Evolutionary conservation across 2,797 vertebrate species (phyloP), one percentile per base, ranked within the genome.

Genomic region (Corythornis leucogaster): DNA sequence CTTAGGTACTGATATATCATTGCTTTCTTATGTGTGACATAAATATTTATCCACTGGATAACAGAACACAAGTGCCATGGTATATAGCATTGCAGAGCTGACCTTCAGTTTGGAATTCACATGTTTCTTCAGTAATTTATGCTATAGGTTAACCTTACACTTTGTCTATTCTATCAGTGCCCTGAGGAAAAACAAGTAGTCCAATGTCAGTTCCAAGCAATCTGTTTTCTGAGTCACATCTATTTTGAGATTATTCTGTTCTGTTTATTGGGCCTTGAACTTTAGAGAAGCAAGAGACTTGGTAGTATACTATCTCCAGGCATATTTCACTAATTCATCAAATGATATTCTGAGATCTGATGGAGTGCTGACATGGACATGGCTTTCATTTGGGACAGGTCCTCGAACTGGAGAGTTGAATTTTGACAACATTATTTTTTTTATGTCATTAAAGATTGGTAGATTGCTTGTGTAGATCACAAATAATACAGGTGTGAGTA

Each of bases 401-500:
- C 17, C 35, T 85, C 83, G 50, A 88, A 63, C 3, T 53, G 43
- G 17, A 71, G 33, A 76, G 8, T 15, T 77, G 45, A 71, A 70
- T 78, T 90, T 35, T 87, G 51, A 33, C 26, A 68, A 28, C 4
- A 14, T 9, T 14, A 5, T 48, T 22, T 48, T 53, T 89, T 51
- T 80, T 21, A 22, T 89, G 54, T 90, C 62, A 69, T 87, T 89
- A 88, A 15, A 61, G 31, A 54, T 54, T 1, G 21, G 54, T 78
- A 89, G 79, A 83, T 85, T 1, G 0, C 50, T 80, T 82, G 73
- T 58, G 50, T 45, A 69, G 89, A 85, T 89, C 64, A 50, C 70
- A 90, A 89, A 85, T 93, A 92, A 93, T n/a, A 55, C 90, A 95
- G 90, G 94, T 95, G 79, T 95, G 95, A 95, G 95, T 96, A 96